phyloP scores from a whole-genome alignment of 1,140 invertebrate genomes.

The Limonius californicus region DNA sequence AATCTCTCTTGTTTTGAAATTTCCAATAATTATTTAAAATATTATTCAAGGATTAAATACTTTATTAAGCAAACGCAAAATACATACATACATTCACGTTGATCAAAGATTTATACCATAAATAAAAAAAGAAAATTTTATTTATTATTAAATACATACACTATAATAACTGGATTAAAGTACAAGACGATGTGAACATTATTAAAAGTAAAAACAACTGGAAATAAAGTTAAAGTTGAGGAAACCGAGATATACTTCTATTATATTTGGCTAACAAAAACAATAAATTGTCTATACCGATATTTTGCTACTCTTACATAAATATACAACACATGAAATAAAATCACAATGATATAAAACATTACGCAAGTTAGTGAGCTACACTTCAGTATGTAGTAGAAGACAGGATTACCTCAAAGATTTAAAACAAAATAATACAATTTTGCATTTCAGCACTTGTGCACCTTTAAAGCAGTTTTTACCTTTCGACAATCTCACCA shows the following conservation, averaged over 20 bases:
- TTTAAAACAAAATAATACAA: too few species aligned
- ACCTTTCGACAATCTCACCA: background rate
- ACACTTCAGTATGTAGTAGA: background rate
- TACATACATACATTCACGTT: background rate
- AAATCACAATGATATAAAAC: slow-evolving; percentile 21
- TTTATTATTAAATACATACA: background rate
- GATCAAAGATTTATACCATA: background rate
- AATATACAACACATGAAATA: slow-evolving; percentile 20
- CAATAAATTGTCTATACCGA: slow-evolving; percentile 3
- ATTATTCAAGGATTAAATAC: background rate
- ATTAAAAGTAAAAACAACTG: background rate
- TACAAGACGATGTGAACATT: background rate
- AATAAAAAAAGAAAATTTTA: background rate
- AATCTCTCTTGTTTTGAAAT: too few species aligned
- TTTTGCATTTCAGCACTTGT: too few species aligned
- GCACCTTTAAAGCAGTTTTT: too few species aligned
- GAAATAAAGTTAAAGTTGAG: background rate
- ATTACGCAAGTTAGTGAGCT: slow-evolving; percentile 15
- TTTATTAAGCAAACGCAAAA: background rate
- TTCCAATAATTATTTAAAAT: background rate
- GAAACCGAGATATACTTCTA: background rate
- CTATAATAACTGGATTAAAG: background rate
- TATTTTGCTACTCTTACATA: slow-evolving; percentile 17
- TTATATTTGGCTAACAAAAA: background rate
- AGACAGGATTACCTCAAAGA: too few species aligned